Percentiles rank a stretch among this genome's conserved stretches.
Conservation (phyloP, 2,797 vertebrate species). For the Chaenodraco wilsoni region DNA sequence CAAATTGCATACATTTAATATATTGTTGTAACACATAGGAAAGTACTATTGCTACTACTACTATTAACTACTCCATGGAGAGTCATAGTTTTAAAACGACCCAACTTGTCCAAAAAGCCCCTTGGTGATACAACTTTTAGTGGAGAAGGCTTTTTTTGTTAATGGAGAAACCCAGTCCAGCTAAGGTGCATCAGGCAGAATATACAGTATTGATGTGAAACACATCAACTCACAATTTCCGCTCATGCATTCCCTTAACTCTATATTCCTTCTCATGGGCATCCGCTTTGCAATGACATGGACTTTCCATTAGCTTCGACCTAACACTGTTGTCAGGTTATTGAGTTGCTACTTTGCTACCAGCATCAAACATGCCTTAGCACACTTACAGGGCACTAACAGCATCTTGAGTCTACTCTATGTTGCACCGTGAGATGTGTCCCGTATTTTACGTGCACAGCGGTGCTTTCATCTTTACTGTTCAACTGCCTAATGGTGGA, state of each 20-base stretch:
- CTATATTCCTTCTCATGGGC: constrained; percentile 57
- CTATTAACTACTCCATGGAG: background rate
- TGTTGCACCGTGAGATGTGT: too few relatives aligned
- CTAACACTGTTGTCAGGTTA: constrained; percentile 54
- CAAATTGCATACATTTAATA: background rate
- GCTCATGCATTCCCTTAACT: constrained; percentile 35
- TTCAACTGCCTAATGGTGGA: too few relatives aligned
- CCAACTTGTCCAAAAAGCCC: background rate
- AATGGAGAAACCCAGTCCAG: constrained; percentile 13
- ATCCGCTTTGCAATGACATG: constrained; percentile 48
- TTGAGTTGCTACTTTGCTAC: constrained; percentile 35
- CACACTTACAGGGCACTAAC: constrained; percentile 32
- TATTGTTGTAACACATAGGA: background rate
- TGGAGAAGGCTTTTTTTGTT: background rate
- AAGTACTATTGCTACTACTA: background rate
- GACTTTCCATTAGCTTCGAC: constrained; percentile 68
- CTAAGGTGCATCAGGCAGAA: constrained; percentile 17
- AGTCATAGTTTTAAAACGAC: background rate
- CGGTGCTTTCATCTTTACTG: too few relatives aligned
- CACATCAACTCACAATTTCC: constrained; percentile 44
- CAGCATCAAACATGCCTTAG: constrained; percentile 43
- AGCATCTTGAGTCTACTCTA: constrained; percentile 4
- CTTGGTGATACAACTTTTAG: constrained; percentile 22
- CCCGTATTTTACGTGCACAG: too few relatives aligned
- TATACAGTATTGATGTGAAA: constrained; percentile 34